Conservation (phyloP, 2,888 invertebrate species). For the Agrilus mali region DNA sequence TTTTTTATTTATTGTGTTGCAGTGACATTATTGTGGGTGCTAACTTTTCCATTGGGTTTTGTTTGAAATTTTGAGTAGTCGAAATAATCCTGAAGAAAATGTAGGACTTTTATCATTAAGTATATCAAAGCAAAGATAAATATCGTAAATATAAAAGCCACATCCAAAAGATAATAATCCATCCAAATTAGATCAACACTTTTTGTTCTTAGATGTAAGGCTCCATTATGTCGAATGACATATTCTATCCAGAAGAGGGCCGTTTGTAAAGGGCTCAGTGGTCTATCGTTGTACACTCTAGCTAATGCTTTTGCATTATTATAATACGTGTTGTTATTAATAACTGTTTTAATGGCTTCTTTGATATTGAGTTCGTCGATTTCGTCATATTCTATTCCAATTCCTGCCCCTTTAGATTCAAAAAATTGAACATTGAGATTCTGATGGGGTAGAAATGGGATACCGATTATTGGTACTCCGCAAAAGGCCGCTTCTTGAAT, state of each 20-base stretch:
- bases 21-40: not conserved
- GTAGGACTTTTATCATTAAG: not conserved
- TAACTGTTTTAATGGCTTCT: slow-evolving; percentile 4
- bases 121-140: not conserved
- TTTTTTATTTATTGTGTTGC: no score
- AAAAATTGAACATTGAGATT: slow-evolving; percentile 18
- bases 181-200: slow-evolving; percentile 12
- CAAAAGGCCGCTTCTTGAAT: slow-evolving; percentile 46
- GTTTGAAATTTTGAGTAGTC: not conserved
- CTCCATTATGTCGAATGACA: slow-evolving; percentile 11
- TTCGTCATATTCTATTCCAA: slow-evolving; percentile 7
- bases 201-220: slow-evolving; percentile 9
- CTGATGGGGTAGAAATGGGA: slow-evolving; percentile 41
- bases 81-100: slow-evolving; percentile 5
- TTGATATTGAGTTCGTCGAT: slow-evolving; percentile 2
- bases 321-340: slow-evolving; percentile 7
- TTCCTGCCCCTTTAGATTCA: slow-evolving; percentile 16
- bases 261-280: slow-evolving; percentile 9
- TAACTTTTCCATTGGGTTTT: not conserved
- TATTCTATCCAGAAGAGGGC: slow-evolving; percentile 16
- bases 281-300: slow-evolving; percentile 11
- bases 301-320: slow-evolving; percentile 9
- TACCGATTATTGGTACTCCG: slow-evolving; percentile 41
- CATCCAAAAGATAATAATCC: slow-evolving; percentile 13
- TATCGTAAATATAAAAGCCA: slow-evolving; percentile 6